Conservation (phyloP, 2,113 vertebrate genomes). For the Antidorcas marsupialis region DNA sequence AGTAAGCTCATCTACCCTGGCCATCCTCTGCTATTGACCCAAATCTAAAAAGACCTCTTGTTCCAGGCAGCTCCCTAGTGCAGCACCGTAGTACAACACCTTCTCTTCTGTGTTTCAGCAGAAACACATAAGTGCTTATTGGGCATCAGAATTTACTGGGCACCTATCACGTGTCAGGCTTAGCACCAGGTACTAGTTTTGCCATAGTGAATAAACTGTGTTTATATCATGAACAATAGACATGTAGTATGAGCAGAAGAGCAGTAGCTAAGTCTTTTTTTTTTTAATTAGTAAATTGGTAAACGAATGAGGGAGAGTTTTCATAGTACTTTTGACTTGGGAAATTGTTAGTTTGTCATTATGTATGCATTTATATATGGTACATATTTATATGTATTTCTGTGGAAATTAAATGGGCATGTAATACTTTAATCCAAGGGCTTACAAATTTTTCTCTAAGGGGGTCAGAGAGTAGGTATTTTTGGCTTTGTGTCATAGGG, state of each 20-base stretch:
- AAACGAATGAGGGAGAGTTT: neutral
- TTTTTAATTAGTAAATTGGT: neutral
- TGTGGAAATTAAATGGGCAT: neutral
- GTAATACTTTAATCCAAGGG: neutral
- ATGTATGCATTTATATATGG: neutral
- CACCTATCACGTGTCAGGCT: neutral
- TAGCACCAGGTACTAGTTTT: neutral
- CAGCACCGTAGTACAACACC: neutral
- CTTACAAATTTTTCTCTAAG: neutral
- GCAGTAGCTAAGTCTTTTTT: neutral
- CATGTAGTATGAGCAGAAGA: neutral
- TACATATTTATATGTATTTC: neutral
- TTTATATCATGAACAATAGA: neutral
- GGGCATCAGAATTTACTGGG: neutral
- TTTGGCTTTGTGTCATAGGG: neutral
- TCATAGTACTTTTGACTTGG: neutral
- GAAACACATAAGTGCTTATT: neutral
- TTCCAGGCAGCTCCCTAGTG: neutral
- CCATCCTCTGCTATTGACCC: neutral
- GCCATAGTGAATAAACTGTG: neutral
- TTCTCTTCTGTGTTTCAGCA: neutral
- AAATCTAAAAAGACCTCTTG: neutral
- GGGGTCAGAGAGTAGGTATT: neutral
- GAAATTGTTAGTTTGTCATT: neutral
- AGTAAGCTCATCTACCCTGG: neutral